Base-by-base conservation (phyloP, 2,888 invertebrate genomes). In the Ischnus inquisitorius region DNA sequence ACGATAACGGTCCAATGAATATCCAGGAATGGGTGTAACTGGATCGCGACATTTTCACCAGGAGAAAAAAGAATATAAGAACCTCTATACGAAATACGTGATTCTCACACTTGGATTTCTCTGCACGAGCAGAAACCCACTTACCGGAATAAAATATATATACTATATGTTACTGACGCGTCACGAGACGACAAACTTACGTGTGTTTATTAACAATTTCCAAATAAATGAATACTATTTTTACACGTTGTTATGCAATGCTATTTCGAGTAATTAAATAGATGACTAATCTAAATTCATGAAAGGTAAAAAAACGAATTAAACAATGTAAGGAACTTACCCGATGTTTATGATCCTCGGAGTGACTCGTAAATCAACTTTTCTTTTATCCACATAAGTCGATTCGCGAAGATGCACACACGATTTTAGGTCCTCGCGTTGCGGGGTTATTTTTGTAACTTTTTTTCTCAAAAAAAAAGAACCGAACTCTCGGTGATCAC, bases 1-100 rank as follows among this genome's bases (percentile, higher is more conserved):
- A 68, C 83, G 79, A 84, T 83, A 85, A 85, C 83, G 83, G 79
- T 80, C 64, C 51, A 67, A 76, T 72, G 67, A 71, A 79, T 72
- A 79, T 79, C 76, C 76, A 80, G 60, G 43, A 71, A 75, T 69
- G 75, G 48, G 43, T 74, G 46, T 75, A 83, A 79, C 69, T 75
- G 79, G 62, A 71, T 79, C 75, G 79, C 75, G 68, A 79, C 28
- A 48, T 79, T 48, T 77, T 69, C 54, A 57, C 60, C 14, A 72
- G 43, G 48, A 46, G 2, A 19, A 28, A 68, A 69, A 10, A 41
- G 16, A 22, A 41, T 16, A 34, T 1, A n/a, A 28, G 12, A 25
- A 28, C 28, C 48, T 39, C 10, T 64, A 25, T 69, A 46, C 25
- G 4, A 19, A 25, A 46, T 67, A 64, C 25, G 25, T 16, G 43